These are phyloP conservation scores for Hyphantria cunea DNA, from an alignment of 1,140 invertebrate genomes.

Conservation along the genomic window DNA sequence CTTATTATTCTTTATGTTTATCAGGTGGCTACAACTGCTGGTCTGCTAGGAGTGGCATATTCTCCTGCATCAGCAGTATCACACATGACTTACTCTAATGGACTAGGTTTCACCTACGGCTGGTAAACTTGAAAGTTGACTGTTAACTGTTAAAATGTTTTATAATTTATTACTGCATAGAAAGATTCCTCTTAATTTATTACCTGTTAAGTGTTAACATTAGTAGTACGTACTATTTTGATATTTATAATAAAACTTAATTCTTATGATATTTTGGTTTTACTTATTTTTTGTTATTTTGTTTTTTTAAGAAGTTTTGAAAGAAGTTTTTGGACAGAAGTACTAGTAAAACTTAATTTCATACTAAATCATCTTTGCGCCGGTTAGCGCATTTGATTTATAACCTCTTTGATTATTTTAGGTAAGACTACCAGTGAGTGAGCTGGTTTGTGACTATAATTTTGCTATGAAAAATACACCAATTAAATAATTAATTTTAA, in stretches of 20 bases:
- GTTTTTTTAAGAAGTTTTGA: too few relatives aligned
- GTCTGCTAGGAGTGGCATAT: slow-evolving; percentile 82
- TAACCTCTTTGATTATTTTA: too few relatives aligned
- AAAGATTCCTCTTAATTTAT: slow-evolving; percentile 73
- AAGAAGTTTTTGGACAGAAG: too few relatives aligned
- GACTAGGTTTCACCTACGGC: slow-evolving; percentile 82
- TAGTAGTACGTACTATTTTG: slow-evolving; percentile 49
- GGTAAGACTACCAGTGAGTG: too few relatives aligned
- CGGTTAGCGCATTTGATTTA: too few relatives aligned
- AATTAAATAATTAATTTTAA: too few relatives aligned
- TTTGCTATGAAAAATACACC: too few relatives aligned
- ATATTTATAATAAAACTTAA: slow-evolving; percentile 23
- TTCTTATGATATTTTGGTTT: not conserved
- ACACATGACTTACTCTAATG: slow-evolving; percentile 85
- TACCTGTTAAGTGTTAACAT: slow-evolving; percentile 67
- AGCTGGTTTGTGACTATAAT: too few relatives aligned
- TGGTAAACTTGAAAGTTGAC: slow-evolving; percentile 66
- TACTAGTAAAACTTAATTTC: too few relatives aligned
- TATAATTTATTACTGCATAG: slow-evolving; percentile 33
- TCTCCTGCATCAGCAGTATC: slow-evolving; percentile 86
- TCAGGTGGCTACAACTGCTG: slow-evolving; percentile 70
- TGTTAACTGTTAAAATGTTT: slow-evolving; percentile 23
- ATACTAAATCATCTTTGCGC: too few relatives aligned
- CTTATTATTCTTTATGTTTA: too few relatives aligned
- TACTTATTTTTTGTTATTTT: not conserved